Conservation (phyloP, 2,888 invertebrate genomes). For the Acleris holmiana region DNA sequence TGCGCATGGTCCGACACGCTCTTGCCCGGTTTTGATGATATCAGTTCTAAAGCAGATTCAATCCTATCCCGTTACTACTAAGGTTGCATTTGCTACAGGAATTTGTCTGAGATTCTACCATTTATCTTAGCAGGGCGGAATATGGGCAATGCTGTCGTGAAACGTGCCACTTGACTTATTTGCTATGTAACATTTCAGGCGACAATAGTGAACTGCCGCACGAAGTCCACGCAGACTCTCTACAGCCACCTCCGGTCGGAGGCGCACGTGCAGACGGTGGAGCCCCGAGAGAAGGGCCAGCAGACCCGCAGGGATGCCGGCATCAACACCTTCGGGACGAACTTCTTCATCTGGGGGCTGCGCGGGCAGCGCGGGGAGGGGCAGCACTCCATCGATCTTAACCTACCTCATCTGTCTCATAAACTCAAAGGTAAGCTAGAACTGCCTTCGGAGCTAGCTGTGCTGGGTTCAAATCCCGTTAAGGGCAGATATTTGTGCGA, state of each 20-base stretch:
- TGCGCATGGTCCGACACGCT: too few species aligned
- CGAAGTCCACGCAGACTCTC: constrained; percentile 88
- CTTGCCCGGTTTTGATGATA: too few species aligned
- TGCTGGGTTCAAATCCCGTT: too few species aligned
- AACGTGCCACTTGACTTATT: neutral
- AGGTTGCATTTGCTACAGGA: too few species aligned
- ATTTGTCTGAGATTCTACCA: too few species aligned
- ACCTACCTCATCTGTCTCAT: constrained; percentile 40
- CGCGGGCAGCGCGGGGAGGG: constrained; percentile 80
- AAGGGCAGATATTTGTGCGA: too few species aligned
- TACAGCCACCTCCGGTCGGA: constrained; percentile 86
- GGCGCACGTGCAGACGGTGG: constrained; percentile 85
- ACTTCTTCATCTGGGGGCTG: constrained; percentile 83
- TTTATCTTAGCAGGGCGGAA: too few species aligned
- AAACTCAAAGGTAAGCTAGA: constrained; percentile 56
- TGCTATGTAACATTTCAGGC: constrained; percentile 69
- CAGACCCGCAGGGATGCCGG: constrained; percentile 69
- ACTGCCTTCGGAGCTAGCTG: too few species aligned
- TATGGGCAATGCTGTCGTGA: too few species aligned
- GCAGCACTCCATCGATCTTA: constrained; percentile 78
- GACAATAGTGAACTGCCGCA: constrained; percentile 84
- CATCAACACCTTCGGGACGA: constrained; percentile 19
- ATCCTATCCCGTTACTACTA: too few species aligned
- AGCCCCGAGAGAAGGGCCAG: constrained; percentile 64
- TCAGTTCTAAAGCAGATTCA: too few species aligned